A percentile compares a stretch with the other conserved stretches of the same genome.
Conservation (phyloP, 2,113 vertebrate genomes). For the Campylomormyrus tamandua region DNA sequence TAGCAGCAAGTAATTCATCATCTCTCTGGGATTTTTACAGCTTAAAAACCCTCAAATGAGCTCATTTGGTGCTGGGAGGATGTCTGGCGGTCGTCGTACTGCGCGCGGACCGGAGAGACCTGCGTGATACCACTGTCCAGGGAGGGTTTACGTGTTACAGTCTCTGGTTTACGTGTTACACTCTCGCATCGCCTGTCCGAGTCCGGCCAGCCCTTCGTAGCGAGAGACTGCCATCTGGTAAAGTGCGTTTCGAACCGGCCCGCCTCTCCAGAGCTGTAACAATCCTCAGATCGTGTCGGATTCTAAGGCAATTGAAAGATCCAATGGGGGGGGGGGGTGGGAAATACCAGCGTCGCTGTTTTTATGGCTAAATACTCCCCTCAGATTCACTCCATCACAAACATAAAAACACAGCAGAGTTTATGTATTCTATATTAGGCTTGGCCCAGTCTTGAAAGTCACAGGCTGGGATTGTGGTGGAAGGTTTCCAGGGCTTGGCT, state of each 20-base stretch:
- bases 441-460: neutral
- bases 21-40: neutral
- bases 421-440: neutral
- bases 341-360: neutral
- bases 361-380: neutral
- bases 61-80: neutral
- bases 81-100: neutral
- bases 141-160: neutral
- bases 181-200: neutral
- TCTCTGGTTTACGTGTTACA: neutral
- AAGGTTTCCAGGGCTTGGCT: neutral
- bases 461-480: neutral
- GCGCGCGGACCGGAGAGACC: neutral
- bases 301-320: neutral
- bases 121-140: neutral
- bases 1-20: neutral
- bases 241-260: neutral
- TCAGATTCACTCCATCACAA: neutral
- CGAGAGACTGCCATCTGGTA: neutral
- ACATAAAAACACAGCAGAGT: neutral
- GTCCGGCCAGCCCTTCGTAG: neutral
- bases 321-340: neutral
- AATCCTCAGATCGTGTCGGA: neutral
- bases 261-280: neutral
- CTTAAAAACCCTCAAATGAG: neutral